Conservation (phyloP, 2,113 vertebrate species). For the Herpetotheres cachinnans region DNA sequence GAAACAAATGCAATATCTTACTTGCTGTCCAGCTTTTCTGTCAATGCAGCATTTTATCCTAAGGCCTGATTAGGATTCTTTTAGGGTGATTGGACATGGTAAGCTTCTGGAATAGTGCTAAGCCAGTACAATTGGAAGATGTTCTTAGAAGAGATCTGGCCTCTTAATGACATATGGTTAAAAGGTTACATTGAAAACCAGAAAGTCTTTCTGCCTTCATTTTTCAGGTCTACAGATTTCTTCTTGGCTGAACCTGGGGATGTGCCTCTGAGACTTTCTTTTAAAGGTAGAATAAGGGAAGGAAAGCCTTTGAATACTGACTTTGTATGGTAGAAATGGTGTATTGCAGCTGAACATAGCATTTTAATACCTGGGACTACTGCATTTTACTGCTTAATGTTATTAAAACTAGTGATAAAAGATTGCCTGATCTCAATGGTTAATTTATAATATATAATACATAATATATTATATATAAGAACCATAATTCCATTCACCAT, state of each 20-base stretch:
- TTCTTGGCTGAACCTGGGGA: not conserved
- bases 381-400: not conserved
- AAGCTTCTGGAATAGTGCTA: constrained; percentile 11
- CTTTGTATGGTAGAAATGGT: not conserved
- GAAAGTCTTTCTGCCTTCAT: not conserved
- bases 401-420: not conserved
- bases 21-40: not conserved
- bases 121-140: constrained; percentile 47
- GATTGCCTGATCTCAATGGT: not conserved
- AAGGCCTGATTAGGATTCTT: constrained; percentile 52
- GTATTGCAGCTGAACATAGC: not conserved
- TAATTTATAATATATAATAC: not conserved
- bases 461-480: not conserved
- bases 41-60: not conserved
- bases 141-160: constrained; percentile 41
- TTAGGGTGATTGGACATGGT: constrained; percentile 39
- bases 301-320: not conserved
- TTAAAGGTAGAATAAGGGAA: not conserved
- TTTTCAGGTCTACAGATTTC: not conserved
- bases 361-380: not conserved
- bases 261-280: not conserved
- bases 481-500: not conserved
- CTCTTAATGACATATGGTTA: constrained; percentile 43
- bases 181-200: constrained; percentile 26
- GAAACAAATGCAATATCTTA: not conserved